phyloP scores from a whole-genome alignment of 1,140 invertebrate genomes.

The Idris sp. region DNA sequence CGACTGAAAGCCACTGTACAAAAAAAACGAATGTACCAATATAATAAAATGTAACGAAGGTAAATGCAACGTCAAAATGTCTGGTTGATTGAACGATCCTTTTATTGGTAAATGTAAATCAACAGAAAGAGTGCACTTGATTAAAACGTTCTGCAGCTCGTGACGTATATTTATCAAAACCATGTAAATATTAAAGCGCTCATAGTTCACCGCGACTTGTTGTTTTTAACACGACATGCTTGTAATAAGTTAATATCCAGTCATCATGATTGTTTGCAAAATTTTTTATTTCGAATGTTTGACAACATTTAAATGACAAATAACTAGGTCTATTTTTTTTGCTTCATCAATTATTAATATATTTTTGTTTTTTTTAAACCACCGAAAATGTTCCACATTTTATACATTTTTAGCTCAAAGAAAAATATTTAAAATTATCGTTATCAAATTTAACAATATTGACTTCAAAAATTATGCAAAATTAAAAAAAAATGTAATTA shows the following conservation, averaged over 20 bases:
- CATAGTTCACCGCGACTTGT: conserved; percentile 24
- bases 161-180: conserved; percentile 45
- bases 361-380: background rate
- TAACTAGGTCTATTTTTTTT: conserved; percentile 1
- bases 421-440: no score
- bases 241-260: conserved; percentile 21
- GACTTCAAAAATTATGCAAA: no score
- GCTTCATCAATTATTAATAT: background rate
- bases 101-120: conserved; percentile 60
- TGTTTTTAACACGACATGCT: conserved; percentile 23
- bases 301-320: background rate
- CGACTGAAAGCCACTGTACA: conserved; percentile 13
- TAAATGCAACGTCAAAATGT: conserved; percentile 61
- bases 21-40: conserved; percentile 47
- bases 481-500: no score
- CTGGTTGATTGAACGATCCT: conserved; percentile 61
- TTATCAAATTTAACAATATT: no score
- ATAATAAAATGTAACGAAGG: conserved; percentile 62
- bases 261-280: background rate
- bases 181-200: conserved; percentile 50
- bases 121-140: conserved; percentile 55
- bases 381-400: no score
- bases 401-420: no score
- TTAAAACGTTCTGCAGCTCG: conserved; percentile 53
- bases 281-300: background rate